phyloP scores from a whole-genome alignment of 1,140 invertebrate genomes.

The Sesamia nonagrioides region DNA sequence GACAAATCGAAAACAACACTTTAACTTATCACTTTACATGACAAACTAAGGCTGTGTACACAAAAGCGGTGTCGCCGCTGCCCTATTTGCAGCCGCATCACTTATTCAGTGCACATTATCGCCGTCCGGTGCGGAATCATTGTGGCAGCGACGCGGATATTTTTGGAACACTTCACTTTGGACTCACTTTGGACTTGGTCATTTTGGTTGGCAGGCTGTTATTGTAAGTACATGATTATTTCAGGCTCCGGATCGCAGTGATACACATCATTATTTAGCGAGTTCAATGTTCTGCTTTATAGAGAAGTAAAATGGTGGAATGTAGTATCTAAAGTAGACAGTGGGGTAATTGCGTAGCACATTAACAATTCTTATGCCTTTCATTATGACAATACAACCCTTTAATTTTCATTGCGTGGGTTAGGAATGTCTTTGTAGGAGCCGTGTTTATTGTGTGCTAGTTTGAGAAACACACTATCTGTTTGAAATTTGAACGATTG shows the following conservation, averaged over 20 bases:
- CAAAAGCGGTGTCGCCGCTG: not conserved
- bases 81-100: slow-evolving; percentile 51
- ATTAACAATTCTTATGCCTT: too few relatives aligned
- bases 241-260: not conserved
- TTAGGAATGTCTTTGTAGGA: too few relatives aligned
- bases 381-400: too few relatives aligned
- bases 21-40: not conserved
- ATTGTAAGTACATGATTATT: not conserved
- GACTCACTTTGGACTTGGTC: slow-evolving; percentile 35
- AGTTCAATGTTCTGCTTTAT: too few relatives aligned
- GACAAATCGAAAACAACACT: not conserved
- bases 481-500: too few relatives aligned
- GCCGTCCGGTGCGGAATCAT: slow-evolving; percentile 29
- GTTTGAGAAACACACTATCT: too few relatives aligned
- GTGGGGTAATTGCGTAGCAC: too few relatives aligned
- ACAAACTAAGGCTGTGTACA: slow-evolving; percentile 17
- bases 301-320: not conserved
- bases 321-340: too few relatives aligned
- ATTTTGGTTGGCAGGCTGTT: slow-evolving; percentile 6
- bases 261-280: not conserved
- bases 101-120: slow-evolving; percentile 59
- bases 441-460: too few relatives aligned
- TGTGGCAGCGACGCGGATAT: slow-evolving; percentile 6
- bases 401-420: too few relatives aligned
- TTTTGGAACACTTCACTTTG: slow-evolving; percentile 19